Base-by-base conservation (phyloP, 2,113 vertebrate species). In the Spea bombifrons region DNA sequence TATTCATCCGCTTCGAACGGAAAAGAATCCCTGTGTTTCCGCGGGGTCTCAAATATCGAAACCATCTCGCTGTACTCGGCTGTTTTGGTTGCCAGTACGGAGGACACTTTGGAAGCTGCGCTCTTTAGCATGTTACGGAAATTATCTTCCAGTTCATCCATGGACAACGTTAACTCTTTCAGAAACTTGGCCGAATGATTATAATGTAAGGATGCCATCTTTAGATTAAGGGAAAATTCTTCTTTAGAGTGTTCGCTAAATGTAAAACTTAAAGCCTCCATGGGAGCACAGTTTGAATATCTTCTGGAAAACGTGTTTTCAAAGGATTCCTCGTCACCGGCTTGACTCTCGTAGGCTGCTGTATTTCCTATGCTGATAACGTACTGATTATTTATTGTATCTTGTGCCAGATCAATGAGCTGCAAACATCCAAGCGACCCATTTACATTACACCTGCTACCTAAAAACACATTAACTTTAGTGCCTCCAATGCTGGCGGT, bases 31-130 rank as follows among this genome's bases (percentile, higher is more conserved):
- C 92, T 89, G 0, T 82, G 66, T 82, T 93, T 94, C 72, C 89
- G 91, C 0, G 92, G 89, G 0, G 92, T 94, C 61, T 99, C 96
- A 81, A 99, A 99, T 63, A 99, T 88, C 0, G 96, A 98, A 3
- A 99, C 94, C 96, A 97, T 98, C 53, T 95, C 96, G 0, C 94
- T 98, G 85, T 99, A 99, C 75, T 99, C 97, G 0, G 97, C 97
- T 0, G 97, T 99, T 87, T 99, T 99, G 8, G 92, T 96, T 55
- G 88, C 97, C 50, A 99, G 83, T 7, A 98, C 97, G 0, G 94
- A 95, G n/a, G 97, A 97, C 46, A 99, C 96, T 88, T 94, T 98
- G 5, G 92, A 94, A 43, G 97, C 97, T 5, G 97, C 97, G 0
- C 88, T 96, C 87, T 95, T 98, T 82, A 99, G 86, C 94, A 98